A percentile compares a stretch with the other conserved stretches of the same genome.
These are phyloP conservation scores for Ornithoptera alexandrae DNA, from an alignment of 2,888 invertebrate genomes.

Conservation along the genomic window DNA sequence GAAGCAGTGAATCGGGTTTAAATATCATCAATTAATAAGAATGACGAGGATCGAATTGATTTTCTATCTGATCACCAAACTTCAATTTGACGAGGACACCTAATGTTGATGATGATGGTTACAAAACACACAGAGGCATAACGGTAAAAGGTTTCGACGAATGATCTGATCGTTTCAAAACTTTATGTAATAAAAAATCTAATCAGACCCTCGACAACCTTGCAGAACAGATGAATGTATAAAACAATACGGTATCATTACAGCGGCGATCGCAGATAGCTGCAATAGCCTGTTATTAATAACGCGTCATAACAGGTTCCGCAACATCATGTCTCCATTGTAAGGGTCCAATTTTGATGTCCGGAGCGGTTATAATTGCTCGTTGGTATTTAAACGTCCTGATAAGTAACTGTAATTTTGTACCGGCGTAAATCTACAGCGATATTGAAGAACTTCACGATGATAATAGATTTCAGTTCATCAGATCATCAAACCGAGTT, in stretches of 20 bases:
- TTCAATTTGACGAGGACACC: too few species aligned
- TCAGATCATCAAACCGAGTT: too few species aligned
- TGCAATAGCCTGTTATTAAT: slow-evolving; percentile 6
- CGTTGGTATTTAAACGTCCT: slow-evolving; percentile 9
- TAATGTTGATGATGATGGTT: too few species aligned
- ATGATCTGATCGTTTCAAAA: neutral
- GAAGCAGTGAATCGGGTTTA: too few species aligned
- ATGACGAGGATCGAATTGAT: too few species aligned
- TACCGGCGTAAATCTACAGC: too few species aligned
- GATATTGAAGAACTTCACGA: too few species aligned
- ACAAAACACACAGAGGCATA: too few species aligned
- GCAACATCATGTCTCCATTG: slow-evolving; percentile 3
- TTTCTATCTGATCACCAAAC: too few species aligned
- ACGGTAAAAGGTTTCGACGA: neutral
- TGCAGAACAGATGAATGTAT: neutral
- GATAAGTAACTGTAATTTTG: slow-evolving; percentile 11
- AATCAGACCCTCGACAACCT: neutral
- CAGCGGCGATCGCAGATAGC: slow-evolving; percentile 6
- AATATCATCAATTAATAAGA: too few species aligned
- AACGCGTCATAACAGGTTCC: neutral
- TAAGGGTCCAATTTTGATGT: slow-evolving; percentile 14
- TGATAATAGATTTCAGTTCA: too few species aligned
- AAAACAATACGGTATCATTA: slow-evolving; percentile 8
- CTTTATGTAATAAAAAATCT: neutral
- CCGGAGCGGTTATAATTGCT: slow-evolving; percentile 5